Evolutionary conservation across 2,888 invertebrate species (phyloP), one percentile per base, ranked within the genome.

Genomic region (Xylota segnis): DNA sequence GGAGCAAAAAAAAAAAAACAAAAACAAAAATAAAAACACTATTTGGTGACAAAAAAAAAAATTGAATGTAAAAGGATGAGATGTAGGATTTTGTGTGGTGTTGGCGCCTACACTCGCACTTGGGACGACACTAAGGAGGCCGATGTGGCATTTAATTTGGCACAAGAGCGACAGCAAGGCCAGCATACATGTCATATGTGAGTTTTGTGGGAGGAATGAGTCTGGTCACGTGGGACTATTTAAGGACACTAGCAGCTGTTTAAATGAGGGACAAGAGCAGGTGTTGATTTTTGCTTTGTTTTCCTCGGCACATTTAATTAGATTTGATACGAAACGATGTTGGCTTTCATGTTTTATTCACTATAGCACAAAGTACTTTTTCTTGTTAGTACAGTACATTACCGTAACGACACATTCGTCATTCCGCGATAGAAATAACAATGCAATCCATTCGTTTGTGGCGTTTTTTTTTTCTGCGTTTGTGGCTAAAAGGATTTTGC

Each of bases 141-240:
- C 76, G 40, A 40, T 54, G 72, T 66, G 79, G 43, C 74, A 74
- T 70, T 75, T 70, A 75, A 81, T 79, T 71, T 81, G 79, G 45
- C 79, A 52, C 58, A 63, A 68, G 61, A 79, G 45, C 66, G 72
- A 66, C 76, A 54, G 10, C 77, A 77, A 77, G 66, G 59, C 54
- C 66, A 63, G 34, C 70, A 54, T 29, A 23, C 32, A 43, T 23
- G 16, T n/a, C 40, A 12, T 56, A 18, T 6, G 5, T 61, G 40
- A 72, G 18, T 5, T 1, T 2, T 43, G 6, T 40, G 52, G 40
- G 10, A 16, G 40, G 27, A 52, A 16, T 34, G 27, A 43, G 61
- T 76, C 50, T 45, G 54, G 61, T 70, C 70, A 61, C 76, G 76
- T 70, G 59, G 52, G 23, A 54, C 52, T 45, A 61, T 77, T 70